A percentile compares a stretch with the other conserved stretches of the same genome.
Evolutionary conservation across 2,113 vertebrate genomes (phyloP).

Genomic region (Nycticebus coucang): DNA sequence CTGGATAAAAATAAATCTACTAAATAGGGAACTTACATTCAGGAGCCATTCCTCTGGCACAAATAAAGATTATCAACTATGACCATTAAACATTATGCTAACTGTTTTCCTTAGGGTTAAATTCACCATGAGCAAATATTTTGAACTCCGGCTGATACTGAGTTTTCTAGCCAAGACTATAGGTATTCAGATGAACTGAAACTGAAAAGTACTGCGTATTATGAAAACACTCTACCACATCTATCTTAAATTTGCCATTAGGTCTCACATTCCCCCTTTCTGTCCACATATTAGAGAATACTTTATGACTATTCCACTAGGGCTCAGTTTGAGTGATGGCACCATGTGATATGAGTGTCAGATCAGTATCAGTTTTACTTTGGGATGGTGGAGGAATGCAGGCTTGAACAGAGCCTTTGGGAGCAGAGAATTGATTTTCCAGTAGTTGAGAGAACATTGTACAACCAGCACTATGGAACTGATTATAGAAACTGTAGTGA

Average conservation of each 20-base stretch:
- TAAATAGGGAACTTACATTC: not conserved
- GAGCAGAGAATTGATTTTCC: conserved; percentile 27
- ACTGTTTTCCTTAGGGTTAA: not conserved
- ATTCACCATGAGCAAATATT: not conserved
- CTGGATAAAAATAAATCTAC: not conserved
- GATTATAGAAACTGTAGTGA: not conserved
- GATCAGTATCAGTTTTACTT: conserved; percentile 46
- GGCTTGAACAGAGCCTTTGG: not conserved
- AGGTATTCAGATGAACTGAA: not conserved
- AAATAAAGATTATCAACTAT: not conserved
- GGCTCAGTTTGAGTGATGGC: conserved; percentile 45
- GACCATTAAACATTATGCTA: not conserved
- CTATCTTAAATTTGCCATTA: not conserved
- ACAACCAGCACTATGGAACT: not conserved
- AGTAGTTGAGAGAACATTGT: not conserved
- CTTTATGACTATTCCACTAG: not conserved
- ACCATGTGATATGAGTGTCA: conserved; percentile 37
- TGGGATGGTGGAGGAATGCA: not conserved
- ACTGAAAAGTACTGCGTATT: not conserved
- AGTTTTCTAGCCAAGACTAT: not conserved
- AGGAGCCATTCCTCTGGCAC: not conserved
- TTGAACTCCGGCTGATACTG: not conserved
- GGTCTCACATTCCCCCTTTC: not conserved
- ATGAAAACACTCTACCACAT: not conserved
- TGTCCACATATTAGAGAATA: not conserved